Percentiles rank a stretch among this genome's conserved stretches.
Evolutionary conservation across 1,140 invertebrate species (phyloP).

Genomic region (Cyrtorhinus lividipennis): DNA sequence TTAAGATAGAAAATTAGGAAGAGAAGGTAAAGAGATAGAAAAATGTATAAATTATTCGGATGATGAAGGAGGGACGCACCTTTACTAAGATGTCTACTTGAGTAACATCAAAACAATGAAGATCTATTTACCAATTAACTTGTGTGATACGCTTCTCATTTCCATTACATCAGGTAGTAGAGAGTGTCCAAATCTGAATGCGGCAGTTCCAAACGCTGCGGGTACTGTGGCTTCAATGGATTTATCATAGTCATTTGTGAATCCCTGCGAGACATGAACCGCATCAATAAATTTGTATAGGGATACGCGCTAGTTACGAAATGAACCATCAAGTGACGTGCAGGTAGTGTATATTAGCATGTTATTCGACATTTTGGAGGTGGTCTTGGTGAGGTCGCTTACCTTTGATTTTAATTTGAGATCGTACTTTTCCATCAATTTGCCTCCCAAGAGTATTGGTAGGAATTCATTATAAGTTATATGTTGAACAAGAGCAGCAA

Average conservation of each 20-base stretch:
- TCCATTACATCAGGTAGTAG: constrained; percentile 32
- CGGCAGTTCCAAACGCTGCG: constrained; percentile 47
- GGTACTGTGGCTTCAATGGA: constrained; percentile 44
- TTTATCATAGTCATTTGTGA: constrained; percentile 41
- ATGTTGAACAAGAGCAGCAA: constrained; percentile 70
- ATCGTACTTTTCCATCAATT: constrained; percentile 39
- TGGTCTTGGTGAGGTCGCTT: no score
- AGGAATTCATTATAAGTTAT: constrained; percentile 80
- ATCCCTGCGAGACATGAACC: constrained; percentile 25
- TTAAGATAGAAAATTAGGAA: no score
- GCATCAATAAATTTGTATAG: no score
- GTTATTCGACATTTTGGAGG: no score
- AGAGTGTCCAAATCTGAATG: constrained; percentile 47
- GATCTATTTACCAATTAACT: constrained; percentile 22
- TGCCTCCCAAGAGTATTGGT: constrained; percentile 60
- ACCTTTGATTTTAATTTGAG: constrained; percentile 65
- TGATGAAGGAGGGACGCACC: neutral
- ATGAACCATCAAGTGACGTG: no score
- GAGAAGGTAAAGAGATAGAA: neutral
- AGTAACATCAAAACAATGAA: no score
- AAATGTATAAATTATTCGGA: neutral
- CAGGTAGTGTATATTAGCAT: no score
- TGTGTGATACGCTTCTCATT: constrained; percentile 20
- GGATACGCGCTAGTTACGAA: no score
- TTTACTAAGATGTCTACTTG: no score